These are phyloP conservation scores for Pachyseris speciosa DNA, from an alignment of 64 coral and sea anemone genomes.

Conservation along the genomic window DNA sequence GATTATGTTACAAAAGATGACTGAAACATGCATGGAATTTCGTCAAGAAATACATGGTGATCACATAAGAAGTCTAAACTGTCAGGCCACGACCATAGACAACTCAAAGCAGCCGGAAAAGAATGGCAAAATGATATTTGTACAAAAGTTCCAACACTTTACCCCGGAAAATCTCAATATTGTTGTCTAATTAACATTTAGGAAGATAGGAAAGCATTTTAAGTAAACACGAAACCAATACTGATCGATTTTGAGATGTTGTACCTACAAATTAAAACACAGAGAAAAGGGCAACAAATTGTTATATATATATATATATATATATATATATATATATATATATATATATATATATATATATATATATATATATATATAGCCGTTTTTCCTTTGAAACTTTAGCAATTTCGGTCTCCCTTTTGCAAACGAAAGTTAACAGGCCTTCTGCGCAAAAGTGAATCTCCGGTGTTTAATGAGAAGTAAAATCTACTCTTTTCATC, in stretches of 20 bases:
- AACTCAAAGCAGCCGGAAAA: not conserved
- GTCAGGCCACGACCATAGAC: too few species aligned
- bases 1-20: not conserved
- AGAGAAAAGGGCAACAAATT: conserved; percentile 49
- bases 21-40: too few species aligned
- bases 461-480: conserved; percentile 4
- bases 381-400: not conserved
- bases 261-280: not conserved
- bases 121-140: not conserved
- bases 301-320: not conserved
- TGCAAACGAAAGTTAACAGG: not conserved
- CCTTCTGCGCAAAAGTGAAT: not conserved
- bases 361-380: too few species aligned
- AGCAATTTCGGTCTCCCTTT: not conserved
- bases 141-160: not conserved
- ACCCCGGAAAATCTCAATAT: not conserved
- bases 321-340: too few species aligned
- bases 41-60: too few species aligned
- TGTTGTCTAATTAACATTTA: conserved; percentile 37
- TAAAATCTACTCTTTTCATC: not conserved
- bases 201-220: conserved; percentile 12
- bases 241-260: conserved; percentile 33
- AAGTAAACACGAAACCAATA: conserved; percentile 4
- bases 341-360: too few species aligned
- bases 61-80: too few species aligned